Evolutionary conservation across 2,797 vertebrate genomes (phyloP).

Genomic region (Sebastes paucispinis): DNA sequence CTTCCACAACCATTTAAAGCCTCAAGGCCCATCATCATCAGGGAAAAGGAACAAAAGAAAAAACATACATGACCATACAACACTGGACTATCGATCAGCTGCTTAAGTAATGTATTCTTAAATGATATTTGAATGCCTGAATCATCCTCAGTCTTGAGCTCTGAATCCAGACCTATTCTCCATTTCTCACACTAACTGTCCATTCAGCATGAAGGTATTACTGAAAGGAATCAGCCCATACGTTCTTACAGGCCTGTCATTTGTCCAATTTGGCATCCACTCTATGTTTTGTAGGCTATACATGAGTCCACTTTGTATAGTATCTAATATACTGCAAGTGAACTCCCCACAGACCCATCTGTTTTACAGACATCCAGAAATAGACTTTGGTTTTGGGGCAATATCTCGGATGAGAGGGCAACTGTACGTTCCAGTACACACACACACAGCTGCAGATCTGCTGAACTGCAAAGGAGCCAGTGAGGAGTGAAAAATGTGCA

Average conservation of each 20-base stretch:
- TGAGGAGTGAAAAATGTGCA: slow-evolving; percentile 63
- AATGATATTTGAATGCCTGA: neutral
- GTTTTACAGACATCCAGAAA: slow-evolving; percentile 45
- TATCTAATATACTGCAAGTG: neutral
- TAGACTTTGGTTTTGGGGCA: slow-evolving; percentile 47
- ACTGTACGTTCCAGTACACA: slow-evolving; percentile 46
- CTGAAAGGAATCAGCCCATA: neutral
- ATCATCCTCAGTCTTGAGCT: neutral
- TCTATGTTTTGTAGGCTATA: neutral
- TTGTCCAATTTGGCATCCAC: slow-evolving; percentile 10
- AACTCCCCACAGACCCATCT: slow-evolving; percentile 38
- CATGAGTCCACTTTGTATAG: slow-evolving; percentile 7
- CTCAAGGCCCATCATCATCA: no score
- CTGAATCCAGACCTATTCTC: neutral
- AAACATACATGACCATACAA: no score
- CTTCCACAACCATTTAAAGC: no score
- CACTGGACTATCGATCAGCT: no score
- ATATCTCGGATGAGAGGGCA: slow-evolving; percentile 52
- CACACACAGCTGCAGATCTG: slow-evolving; percentile 66
- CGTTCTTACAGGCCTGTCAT: neutral
- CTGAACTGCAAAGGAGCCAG: slow-evolving; percentile 60
- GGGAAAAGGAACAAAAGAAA: no score
- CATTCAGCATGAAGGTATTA: neutral
- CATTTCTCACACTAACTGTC: neutral
- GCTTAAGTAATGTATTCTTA: no score